phyloP scores from a whole-genome alignment of 1,140 invertebrate species.

The Danaus plexippus region DNA sequence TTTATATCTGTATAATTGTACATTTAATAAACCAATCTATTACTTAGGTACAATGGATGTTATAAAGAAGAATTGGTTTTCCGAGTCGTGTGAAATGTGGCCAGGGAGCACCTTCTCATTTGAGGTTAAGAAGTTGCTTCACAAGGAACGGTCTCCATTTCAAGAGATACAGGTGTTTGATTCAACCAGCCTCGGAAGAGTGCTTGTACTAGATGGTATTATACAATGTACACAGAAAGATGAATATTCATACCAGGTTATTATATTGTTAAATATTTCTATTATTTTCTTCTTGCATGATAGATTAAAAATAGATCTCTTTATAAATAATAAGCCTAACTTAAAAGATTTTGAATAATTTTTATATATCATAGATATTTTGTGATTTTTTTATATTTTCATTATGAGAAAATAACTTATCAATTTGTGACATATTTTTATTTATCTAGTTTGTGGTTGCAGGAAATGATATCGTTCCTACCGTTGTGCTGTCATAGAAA shows the following conservation, averaged over 20 bases:
- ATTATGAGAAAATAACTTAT: too few species aligned
- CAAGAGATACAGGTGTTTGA: constrained; percentile 93
- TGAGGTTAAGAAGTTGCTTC: constrained; percentile 87
- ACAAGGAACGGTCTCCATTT: constrained; percentile 87
- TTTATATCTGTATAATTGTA: too few species aligned
- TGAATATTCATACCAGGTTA: constrained; percentile 95
- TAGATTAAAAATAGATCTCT: too few species aligned
- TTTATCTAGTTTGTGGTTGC: constrained; percentile 21
- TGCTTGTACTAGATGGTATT: constrained; percentile 94
- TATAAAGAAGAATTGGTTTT: constrained; percentile 90
- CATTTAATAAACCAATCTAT: not conserved
- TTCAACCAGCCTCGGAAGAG: constrained; percentile 92
- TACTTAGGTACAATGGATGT: constrained; percentile 54
- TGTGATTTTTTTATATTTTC: too few species aligned
- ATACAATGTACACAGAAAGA: constrained; percentile 97
- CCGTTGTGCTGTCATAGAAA: constrained; percentile 92
- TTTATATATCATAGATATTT: too few species aligned
- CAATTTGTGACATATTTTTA: too few species aligned
- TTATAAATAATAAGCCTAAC: too few species aligned
- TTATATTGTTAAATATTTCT: not conserved
- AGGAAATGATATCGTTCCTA: constrained; percentile 97
- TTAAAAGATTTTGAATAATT: too few species aligned
- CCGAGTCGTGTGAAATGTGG: constrained; percentile 91
- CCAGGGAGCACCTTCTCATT: constrained; percentile 92
- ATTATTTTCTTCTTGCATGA: too few species aligned